Evolutionary conservation across 2,888 invertebrate species (phyloP).

Genomic region (Trachelus iudaicus): DNA sequence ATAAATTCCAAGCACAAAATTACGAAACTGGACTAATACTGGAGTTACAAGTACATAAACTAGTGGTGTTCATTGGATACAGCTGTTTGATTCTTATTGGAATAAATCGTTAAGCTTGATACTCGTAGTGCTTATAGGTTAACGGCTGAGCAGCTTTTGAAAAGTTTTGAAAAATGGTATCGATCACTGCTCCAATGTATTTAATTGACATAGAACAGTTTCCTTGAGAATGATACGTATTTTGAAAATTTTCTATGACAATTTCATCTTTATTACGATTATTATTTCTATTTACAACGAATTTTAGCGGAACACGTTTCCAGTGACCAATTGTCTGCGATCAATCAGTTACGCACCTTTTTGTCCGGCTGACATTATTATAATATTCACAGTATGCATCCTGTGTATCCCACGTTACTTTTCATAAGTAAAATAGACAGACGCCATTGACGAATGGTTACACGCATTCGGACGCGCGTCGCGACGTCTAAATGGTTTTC

Average conservation of each 20-base stretch:
- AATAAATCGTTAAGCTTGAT: not conserved
- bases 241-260: not conserved
- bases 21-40: not conserved
- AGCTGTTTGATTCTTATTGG: not conserved
- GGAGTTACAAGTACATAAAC: not conserved
- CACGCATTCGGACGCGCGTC: conserved; percentile 23
- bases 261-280: not conserved
- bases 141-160: not conserved
- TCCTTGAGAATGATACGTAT: not conserved
- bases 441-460: conserved; percentile 18
- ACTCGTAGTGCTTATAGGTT: not conserved
- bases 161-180: too few species aligned
- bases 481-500: conserved; percentile 1
- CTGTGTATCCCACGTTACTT: conserved; percentile 22
- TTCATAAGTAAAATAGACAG: conserved; percentile 36
- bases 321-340: not conserved
- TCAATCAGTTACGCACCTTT: not conserved
- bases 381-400: not conserved
- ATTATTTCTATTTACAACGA: not conserved
- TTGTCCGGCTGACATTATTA: not conserved
- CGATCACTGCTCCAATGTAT: not conserved
- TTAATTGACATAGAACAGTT: not conserved
- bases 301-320: not conserved
- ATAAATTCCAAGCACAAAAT: not conserved
- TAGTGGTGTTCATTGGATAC: not conserved